Base-by-base conservation (phyloP, 92 coral and sea anemone species). In the Phenganax marumi region DNA sequence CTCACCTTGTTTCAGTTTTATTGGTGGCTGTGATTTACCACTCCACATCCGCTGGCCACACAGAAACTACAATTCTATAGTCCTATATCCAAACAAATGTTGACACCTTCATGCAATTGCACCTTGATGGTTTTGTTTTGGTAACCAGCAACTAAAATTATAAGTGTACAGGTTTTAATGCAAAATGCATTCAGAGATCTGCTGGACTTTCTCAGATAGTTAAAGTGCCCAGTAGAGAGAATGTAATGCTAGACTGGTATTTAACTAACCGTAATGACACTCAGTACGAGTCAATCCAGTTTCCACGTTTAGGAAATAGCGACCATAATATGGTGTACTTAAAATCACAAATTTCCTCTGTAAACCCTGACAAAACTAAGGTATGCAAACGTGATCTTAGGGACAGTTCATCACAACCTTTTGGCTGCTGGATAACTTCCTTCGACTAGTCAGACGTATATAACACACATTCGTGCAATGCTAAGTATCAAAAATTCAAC, bases 381-480 rank as follows among this genome's bases (percentile, higher is more conserved):
- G 24, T 70, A 33, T 43, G 52, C 51, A 70, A 70, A 23, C 76
- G 53, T 1, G 76, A 70, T 23, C 76, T 70, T 10, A 70, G 76
- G 24, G 65, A 76, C n/a, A n/a, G n/a, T n/a, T n/a, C n/a, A n/a
- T n/a, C n/a, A n/a, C n/a, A n/a, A n/a, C n/a, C n/a, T n/a, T 76
- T 76, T 56, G 81, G 65, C n/a, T 68, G 61, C 3, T 76, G 68
- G 50, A 76, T 76, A 14, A 56, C 68, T 8, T 52, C 81, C 47
- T 56, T 76, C 56, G 81, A 76, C 56, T 76, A 68, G 81, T 52
- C 47, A 3, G 66, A 1, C 26, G 26, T n/a, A 53, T 76, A 22
- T 76, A 43, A 8, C 25, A 70, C 16, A 12, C 6, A 43, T 18
- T 12, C 52, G 18, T 70, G 52, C 43, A 52, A n/a, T n/a, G n/a